phyloP scores from a whole-genome alignment of 2,797 vertebrate genomes.

The Varecia variegata region DNA sequence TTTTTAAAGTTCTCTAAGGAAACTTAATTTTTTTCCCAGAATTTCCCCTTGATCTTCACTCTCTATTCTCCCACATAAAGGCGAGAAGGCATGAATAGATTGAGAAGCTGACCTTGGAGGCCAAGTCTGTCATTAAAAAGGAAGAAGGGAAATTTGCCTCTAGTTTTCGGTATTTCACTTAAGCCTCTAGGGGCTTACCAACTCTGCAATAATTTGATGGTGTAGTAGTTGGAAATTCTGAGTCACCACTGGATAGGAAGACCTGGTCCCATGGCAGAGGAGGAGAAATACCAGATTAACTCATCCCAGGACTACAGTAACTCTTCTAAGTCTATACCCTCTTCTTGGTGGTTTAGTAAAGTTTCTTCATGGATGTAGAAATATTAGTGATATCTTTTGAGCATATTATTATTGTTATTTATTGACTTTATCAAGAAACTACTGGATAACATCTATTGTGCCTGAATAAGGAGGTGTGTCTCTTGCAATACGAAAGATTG shows the following conservation, averaged over 20 bases:
- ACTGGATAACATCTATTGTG: not conserved
- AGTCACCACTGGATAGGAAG: not conserved
- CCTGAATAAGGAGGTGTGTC: not conserved
- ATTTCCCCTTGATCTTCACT: not conserved
- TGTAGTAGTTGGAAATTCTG: not conserved
- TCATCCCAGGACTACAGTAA: not conserved
- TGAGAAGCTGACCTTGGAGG: not conserved
- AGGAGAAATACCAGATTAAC: not conserved
- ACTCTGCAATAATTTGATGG: not conserved
- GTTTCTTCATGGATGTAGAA: not conserved
- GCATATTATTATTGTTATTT: not conserved
- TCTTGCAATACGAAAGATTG: not conserved
- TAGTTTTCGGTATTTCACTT: not conserved
- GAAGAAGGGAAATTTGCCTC: not conserved
- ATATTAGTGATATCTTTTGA: not conserved
- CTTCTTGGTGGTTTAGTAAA: not conserved
- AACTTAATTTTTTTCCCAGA: not conserved
- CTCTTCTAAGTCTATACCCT: not conserved
- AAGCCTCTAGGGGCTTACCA: not conserved
- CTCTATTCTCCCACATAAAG: not conserved
- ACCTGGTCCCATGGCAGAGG: not conserved
- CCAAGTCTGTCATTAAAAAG: not conserved
- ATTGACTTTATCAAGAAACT: not conserved
- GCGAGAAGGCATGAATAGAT: not conserved
- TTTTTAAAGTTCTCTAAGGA: not conserved